These are phyloP conservation scores for Vanessa atalanta DNA, from an alignment of 1,140 invertebrate genomes.

Conservation along the genomic window DNA sequence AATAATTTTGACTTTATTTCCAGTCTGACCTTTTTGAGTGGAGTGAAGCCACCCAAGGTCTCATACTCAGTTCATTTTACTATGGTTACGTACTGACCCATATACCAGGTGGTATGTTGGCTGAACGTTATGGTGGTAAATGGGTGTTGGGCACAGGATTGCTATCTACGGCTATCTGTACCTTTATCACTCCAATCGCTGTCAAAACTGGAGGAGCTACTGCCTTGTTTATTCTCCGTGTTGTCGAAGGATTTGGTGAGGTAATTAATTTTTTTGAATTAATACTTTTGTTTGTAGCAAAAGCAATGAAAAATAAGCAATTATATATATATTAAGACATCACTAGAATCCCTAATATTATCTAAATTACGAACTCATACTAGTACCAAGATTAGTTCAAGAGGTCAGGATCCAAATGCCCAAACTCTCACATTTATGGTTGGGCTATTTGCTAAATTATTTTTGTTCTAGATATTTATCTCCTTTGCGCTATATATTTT, in stretches of 20 bases:
- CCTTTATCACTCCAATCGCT: conserved; percentile 79
- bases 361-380: too few species aligned
- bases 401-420: too few species aligned
- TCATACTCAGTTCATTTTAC: conserved; percentile 83
- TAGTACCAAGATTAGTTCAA: too few species aligned
- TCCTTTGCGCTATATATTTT: too few species aligned
- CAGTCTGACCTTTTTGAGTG: conserved; percentile 79
- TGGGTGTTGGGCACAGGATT: conserved; percentile 84
- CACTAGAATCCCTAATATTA: too few species aligned
- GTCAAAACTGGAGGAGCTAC: conserved; percentile 80
- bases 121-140: conserved; percentile 83
- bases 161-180: conserved; percentile 83
- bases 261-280: conserved; percentile 42
- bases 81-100: conserved; percentile 84
- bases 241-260: conserved; percentile 86
- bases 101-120: conserved; percentile 83
- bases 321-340: neutral
- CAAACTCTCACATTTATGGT: too few species aligned
- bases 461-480: too few species aligned
- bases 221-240: conserved; percentile 83
- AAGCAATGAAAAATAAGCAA: neutral
- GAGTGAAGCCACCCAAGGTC: conserved; percentile 82
- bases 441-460: too few species aligned
- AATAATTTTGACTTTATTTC: conserved; percentile 23
- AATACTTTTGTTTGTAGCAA: neutral